Percentiles rank a stretch among this genome's conserved stretches.
phyloP scores from a whole-genome alignment of 2,113 vertebrate genomes.

The Psephotus haematonotus region DNA sequence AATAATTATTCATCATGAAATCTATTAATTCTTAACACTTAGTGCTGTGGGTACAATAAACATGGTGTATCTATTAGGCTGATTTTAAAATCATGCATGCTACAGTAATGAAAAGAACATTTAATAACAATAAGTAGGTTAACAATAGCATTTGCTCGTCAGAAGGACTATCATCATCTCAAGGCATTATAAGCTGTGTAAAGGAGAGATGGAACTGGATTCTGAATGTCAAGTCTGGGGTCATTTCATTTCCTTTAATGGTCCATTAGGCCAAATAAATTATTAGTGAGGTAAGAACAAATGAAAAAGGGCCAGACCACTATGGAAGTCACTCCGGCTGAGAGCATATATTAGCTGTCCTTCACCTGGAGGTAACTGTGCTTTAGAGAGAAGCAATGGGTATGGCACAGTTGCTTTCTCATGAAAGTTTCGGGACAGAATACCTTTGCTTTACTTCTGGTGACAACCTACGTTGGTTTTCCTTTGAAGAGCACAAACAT shows the following conservation, averaged over 20 bases:
- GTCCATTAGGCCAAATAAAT: neutral
- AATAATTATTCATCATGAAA: slow-evolving; percentile 46
- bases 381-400: neutral
- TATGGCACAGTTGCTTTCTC: neutral
- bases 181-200: neutral
- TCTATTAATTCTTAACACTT: slow-evolving; percentile 38
- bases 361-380: neutral
- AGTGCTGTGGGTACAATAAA: neutral
- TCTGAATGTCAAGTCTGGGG: neutral
- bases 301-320: neutral
- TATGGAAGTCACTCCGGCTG: neutral
- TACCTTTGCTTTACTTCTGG: neutral
- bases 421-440: neutral
- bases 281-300: neutral
- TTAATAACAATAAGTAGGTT: slow-evolving; percentile 17
- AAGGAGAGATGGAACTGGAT: neutral
- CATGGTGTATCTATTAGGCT: neutral
- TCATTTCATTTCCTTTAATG: neutral
- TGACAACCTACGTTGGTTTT: neutral
- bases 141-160: neutral
- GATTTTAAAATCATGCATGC: neutral
- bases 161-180: neutral
- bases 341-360: neutral
- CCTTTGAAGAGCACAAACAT: neutral
- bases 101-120: slow-evolving; percentile 4